A percentile compares a stretch with the other conserved stretches of the same genome.
Evolutionary conservation across 2,888 invertebrate genomes (phyloP).

Genomic region (Eupithecia vulgata): DNA sequence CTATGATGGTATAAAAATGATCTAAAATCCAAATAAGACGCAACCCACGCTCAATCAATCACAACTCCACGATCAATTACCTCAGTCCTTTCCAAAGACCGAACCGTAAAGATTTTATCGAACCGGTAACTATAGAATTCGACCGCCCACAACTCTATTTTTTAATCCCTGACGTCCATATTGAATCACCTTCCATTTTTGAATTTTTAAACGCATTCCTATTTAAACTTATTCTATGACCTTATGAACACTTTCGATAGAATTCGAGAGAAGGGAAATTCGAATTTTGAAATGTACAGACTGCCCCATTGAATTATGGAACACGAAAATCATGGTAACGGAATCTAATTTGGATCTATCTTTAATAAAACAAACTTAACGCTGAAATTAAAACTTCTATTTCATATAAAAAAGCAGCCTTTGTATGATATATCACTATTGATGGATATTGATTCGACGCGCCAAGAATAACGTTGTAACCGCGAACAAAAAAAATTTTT

Average conservation of each 20-base stretch:
- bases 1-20: not conserved
- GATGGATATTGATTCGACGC: not conserved
- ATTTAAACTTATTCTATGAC: constrained; percentile 5
- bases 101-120: constrained; percentile 59
- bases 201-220: not conserved
- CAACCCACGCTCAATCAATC: constrained; percentile 58
- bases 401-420: not conserved
- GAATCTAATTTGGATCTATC: not conserved
- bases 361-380: not conserved
- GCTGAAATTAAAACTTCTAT: not conserved
- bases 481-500: too few relatives aligned
- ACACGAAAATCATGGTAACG: not conserved
- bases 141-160: constrained; percentile 75
- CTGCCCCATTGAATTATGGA: not conserved
- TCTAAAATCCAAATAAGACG: constrained; percentile 17
- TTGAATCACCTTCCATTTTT: constrained; percentile 14
- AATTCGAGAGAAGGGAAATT: not conserved
- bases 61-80: constrained; percentile 36
- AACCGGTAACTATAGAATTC: constrained; percentile 58
- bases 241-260: constrained; percentile 2
- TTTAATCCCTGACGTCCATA: constrained; percentile 49
- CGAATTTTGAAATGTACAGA: not conserved
- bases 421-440: too few relatives aligned
- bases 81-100: constrained; percentile 36
- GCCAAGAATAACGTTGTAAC: not conserved